Evolutionary conservation across 1,140 invertebrate genomes (phyloP), one percentile per base, ranked within the genome.

Genomic region (Psilanteris sp.): DNA sequence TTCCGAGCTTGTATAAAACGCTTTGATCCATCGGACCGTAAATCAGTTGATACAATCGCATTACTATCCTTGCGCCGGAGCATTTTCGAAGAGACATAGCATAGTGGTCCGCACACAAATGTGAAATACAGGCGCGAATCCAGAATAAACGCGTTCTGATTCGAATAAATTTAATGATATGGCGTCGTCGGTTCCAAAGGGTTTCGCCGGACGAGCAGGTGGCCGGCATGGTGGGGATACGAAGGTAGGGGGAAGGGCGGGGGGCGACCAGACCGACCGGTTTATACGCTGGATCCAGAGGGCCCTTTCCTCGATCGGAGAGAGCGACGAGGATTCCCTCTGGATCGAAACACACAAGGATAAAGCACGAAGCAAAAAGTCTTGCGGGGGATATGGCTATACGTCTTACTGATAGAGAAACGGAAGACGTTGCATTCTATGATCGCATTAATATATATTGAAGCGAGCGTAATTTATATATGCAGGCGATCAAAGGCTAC

Each of bases 131-230:
- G 77, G 77, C 79, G 79, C 70, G 77, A 79, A 79, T 78, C 77
- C 78, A 64, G 82, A 76, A 81, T 77, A 79, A 79, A 79, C 79
- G 64, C 83, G 82, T 80, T 82, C 76, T 73, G 78, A 81, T 81
- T 83, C 81, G 79, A 85, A 87, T 87, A 84, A 85, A 87, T 87
- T 87, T 85, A 83, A 86, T 84, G 81, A 82, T 80, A 78, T 79
- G 79, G 78, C 78, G 75, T 78, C 72, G 70, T 81, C 66, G 74
- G 80, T 64, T 81, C 78, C 75, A 78, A 78, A 77, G 79, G 78
- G 82, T 75, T 78, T 80, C 72, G 57, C 76, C 79, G 80, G 57
- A 76, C 77, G 82, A 84, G 84, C 85, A 88, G 86, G 85, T 88
- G 86, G 82, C 59, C 76, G 72, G 18, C 29, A 44, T 74, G 82